These are phyloP conservation scores for Parazoanthus darwini DNA, from an alignment of 92 coral and sea anemone genomes.

Conservation along the genomic window DNA sequence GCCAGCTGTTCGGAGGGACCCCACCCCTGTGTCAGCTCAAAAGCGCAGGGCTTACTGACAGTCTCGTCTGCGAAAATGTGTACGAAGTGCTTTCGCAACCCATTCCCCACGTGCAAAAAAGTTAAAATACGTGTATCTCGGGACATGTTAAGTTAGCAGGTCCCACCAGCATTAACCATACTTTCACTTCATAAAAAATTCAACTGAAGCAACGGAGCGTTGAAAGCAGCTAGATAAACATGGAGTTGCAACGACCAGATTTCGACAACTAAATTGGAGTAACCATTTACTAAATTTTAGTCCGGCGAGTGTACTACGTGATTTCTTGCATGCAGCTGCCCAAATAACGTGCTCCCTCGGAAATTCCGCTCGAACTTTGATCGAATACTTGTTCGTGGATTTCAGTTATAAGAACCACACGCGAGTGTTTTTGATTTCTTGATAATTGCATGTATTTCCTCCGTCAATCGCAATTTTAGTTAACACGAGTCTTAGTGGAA, in stretches of 20 bases:
- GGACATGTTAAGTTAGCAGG: conserved; percentile 16
- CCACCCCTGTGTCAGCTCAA: conserved; percentile 20
- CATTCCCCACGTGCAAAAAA: conserved; percentile 28
- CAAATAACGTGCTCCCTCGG: not conserved
- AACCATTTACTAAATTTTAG: conserved; percentile 28
- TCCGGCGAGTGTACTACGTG: not conserved
- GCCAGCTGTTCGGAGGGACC: conserved; percentile 29
- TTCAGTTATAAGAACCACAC: conserved; percentile 15
- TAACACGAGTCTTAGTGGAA: conserved; percentile 57
- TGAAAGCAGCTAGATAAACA: conserved; percentile 86
- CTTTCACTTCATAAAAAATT: conserved; percentile 74
- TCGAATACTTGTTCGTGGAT: conserved; percentile 2
- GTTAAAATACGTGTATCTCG: conserved; percentile 16
- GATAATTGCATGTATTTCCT: conserved; percentile 45
- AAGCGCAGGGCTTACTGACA: not conserved
- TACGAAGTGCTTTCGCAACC: not conserved
- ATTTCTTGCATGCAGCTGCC: not conserved
- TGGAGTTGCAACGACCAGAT: conserved; percentile 46
- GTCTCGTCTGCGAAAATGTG: not conserved
- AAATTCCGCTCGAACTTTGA: conserved; percentile 12
- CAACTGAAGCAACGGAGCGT: conserved; percentile 80
- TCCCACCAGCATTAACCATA: conserved; percentile 34
- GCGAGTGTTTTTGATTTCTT: conserved; percentile 28
- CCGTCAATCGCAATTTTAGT: conserved; percentile 65
- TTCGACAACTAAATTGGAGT: conserved; percentile 35